Evolutionary conservation across 2,888 invertebrate genomes (phyloP), one percentile per base, ranked within the genome.

Genomic region (Machimus rusticus): DNA sequence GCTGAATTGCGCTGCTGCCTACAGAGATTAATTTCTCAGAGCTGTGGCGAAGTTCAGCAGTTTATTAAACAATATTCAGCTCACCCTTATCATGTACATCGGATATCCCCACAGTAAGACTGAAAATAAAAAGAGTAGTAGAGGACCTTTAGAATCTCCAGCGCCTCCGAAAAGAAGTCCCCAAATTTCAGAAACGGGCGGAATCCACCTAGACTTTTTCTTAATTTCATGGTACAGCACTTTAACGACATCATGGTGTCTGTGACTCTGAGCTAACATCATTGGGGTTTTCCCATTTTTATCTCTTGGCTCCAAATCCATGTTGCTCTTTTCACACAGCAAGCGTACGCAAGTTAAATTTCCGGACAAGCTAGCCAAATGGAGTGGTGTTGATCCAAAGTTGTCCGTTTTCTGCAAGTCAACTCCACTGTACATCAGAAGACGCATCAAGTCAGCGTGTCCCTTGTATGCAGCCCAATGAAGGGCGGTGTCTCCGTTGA

Each of bases 381-480:
- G 98, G 31, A 98, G 93, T 0, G 98, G 98, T 0, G 98, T 98
- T 0, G 98, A 98, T 1, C 98, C 98, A 91, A 97, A 98, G 91
- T 98, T 97, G 92, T 98, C 98, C 1, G 96, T 96, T 92, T 97
- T 97, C 90, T 97, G 96, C 78, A 98, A 93, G 90, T 98, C 97
- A 1, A 97, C 97, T 2, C 98, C 98, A 14, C 98, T 98, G 92
- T 98, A 98, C 93, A 98, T 97, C 28, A 98, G 93, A 86, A 98
- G 93, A 78, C 97, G 95, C 91, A 98, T 98, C 88, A 98, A 93
- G 91, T 98, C 98, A 0, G 97, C 96, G 90, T 98, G 97, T 0
- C 97, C 98, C 92, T 98, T 98, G 92, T 98, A 98, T 0, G 98
- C 97, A 0, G 98, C 98, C 98, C 98, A 98, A 91, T 98, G 98